Evolutionary conservation across 2,797 vertebrate genomes (phyloP), one percentile per base, ranked within the genome.

Genomic region (Pseudomugil gertrudae): DNA sequence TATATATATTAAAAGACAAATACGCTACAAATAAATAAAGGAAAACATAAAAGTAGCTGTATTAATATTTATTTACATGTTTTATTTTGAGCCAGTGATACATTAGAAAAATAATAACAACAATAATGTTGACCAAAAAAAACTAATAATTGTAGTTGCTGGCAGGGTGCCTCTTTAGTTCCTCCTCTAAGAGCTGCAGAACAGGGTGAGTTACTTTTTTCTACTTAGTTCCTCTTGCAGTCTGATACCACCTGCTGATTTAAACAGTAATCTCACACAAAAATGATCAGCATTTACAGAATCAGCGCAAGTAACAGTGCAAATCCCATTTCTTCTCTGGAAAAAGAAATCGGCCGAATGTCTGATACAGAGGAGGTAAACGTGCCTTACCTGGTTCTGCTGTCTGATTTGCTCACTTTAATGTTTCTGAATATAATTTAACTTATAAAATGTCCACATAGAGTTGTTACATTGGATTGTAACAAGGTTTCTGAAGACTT

Each of bases 201-300:
- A 29, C 74, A 65, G 64, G 81, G 2, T 47, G 40, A 26, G 29
- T 50, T 33, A 43, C 71, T 84, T 83, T 87, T 26, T 68, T 57
- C 3, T 7, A 17, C 2, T 24, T n/a, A 2, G 55, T 74, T n/a
- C 40, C 64, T 51, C 60, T 63, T 76, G 66, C 23, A 48, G 69
- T 77, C 36, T 62, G 29, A 69, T 63, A 36, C 9, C 24, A 29
- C 50, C 40, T 2, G 43, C 19, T 19, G n/a, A 56, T 32, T 38
- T 21, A 43, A 55, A 57, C 53, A 51, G 23, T 29, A 54, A 19
- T 53, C 6, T 15, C 1, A 47, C 27, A 13, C 47, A 50, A 19
- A 53, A 52, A 60, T 1, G 57, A 30, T 9, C 0, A 1, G 2
- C 21, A 15, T 62, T 29, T 35, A 53, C 38, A 24, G 64, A 21